Percentiles rank a stretch among this genome's conserved stretches.
phyloP scores from a whole-genome alignment of 2,113 vertebrate species.

The Proteles cristata region DNA sequence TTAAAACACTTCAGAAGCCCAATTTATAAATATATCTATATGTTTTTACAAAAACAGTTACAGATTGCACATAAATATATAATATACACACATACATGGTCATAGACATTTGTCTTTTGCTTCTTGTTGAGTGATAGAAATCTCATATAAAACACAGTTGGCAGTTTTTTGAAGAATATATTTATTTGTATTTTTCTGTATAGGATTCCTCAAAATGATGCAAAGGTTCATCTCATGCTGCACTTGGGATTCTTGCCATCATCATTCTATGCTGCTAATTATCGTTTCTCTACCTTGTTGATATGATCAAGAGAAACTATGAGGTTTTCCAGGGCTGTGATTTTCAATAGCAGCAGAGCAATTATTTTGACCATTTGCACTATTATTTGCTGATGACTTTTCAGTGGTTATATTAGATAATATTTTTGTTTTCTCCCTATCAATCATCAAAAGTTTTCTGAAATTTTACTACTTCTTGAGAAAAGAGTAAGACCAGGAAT shows the following conservation, averaged over 20 bases:
- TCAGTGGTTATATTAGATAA: neutral
- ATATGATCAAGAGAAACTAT: neutral
- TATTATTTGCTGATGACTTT: neutral
- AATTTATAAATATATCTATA: neutral
- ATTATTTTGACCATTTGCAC: neutral
- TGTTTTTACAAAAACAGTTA: neutral
- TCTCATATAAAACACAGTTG: neutral
- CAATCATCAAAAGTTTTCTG: neutral
- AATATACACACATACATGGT: neutral
- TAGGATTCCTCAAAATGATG: neutral
- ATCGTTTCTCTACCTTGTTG: neutral
- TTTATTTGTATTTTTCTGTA: neutral
- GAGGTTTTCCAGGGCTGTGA: neutral
- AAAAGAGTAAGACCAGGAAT: neutral
- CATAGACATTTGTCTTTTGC: neutral
- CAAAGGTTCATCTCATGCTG: neutral
- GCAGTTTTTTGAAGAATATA: neutral
- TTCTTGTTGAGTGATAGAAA: neutral
- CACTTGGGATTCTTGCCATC: neutral
- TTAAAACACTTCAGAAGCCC: neutral
- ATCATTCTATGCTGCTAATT: neutral
- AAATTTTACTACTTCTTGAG: neutral
- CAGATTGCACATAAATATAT: neutral
- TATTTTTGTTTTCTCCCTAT: neutral
- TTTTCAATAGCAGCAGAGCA: neutral